Percentiles rank a stretch among this genome's conserved stretches.
phyloP scores from a whole-genome alignment of 2,113 vertebrate species.

The Tupaia chinensis region DNA sequence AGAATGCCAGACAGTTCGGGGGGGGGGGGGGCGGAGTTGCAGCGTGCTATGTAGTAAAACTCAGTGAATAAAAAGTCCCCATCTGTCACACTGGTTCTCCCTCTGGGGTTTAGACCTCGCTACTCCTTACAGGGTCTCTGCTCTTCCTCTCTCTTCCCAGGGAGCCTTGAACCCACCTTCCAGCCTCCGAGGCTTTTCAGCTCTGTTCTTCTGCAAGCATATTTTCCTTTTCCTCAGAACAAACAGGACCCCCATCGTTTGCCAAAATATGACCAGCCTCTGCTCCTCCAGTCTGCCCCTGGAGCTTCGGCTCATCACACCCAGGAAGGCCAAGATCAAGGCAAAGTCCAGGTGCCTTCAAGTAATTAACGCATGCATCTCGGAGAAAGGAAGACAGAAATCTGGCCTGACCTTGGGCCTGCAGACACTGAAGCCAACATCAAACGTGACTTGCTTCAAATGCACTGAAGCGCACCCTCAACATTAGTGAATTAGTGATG shows the following conservation, averaged over 20 bases:
- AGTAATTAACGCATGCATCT: not conserved
- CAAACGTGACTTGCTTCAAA: not conserved
- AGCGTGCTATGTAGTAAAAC: not conserved
- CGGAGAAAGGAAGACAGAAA: not conserved
- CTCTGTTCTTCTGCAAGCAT: not conserved
- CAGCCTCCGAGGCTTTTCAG: not conserved
- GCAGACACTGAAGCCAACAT: rapidly evolving
- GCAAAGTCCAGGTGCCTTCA: not conserved
- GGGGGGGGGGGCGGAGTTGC: too few relatives aligned
- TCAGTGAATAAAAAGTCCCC: not conserved
- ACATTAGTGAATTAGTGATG: slow-evolving; percentile 17
- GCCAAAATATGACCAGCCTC: not conserved
- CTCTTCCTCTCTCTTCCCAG: not conserved
- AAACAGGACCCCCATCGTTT: not conserved
- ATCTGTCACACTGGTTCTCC: not conserved
- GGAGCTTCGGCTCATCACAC: not conserved
- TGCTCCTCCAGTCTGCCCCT: not conserved
- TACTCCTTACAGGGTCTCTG: rapidly evolving
- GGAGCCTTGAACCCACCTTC: not conserved
- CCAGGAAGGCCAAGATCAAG: not conserved
- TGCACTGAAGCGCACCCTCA: rapidly evolving
- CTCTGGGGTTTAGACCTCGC: not conserved
- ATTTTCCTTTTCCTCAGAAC: not conserved
- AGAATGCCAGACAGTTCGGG: not conserved
- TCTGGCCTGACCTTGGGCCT: not conserved